Conservation (phyloP, 2,797 vertebrate genomes). For the Mormyrus hasselquistii region DNA sequence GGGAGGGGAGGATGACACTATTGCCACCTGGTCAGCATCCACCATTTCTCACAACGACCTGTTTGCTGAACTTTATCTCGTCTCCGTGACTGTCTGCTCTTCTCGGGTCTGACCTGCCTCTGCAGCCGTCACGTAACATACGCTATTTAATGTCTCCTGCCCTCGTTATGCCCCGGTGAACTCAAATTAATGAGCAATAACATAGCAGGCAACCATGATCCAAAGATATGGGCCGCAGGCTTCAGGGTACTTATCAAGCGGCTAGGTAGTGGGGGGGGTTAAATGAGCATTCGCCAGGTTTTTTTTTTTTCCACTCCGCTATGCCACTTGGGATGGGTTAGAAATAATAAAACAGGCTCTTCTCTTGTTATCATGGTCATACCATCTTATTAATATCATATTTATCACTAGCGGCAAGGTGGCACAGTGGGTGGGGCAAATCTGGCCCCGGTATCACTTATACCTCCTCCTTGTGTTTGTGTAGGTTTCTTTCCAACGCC, state of each 20-base stretch:
- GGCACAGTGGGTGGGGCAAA: not conserved
- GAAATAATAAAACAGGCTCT: constrained; percentile 9
- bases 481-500: not conserved
- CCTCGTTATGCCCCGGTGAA: not conserved
- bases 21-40: constrained; percentile 2
- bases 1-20: not conserved
- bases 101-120: constrained; percentile 6
- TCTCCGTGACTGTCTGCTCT: not conserved
- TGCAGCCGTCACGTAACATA: not conserved
- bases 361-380: not conserved
- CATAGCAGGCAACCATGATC: not conserved
- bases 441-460: not conserved
- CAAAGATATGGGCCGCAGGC: not conserved
- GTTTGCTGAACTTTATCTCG: not conserved
- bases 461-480: not conserved
- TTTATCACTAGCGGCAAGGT: not conserved
- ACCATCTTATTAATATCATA: not conserved
- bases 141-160: constrained; percentile 1
- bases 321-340: not conserved
- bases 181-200: constrained; percentile 9
- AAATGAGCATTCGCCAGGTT: not conserved
- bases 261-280: too few relatives aligned
- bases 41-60: not conserved
- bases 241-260: not conserved
- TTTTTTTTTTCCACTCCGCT: not conserved